Evolutionary conservation across 1,140 invertebrate species (phyloP).

Genomic region (Ostrea edulis): DNA sequence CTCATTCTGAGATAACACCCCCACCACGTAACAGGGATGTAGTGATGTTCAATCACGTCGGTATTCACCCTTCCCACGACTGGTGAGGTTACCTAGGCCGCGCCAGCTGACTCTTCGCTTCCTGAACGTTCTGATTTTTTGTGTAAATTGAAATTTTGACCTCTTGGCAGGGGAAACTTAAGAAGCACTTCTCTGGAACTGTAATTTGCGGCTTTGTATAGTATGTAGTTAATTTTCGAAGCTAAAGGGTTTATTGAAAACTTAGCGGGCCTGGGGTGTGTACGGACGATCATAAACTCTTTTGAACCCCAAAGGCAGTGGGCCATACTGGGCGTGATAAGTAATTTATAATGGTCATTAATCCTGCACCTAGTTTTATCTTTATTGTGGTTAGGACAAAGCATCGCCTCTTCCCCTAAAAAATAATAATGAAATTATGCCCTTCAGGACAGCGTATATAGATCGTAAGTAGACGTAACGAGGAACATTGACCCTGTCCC

Average conservation of each 20-base stretch:
- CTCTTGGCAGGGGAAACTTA: not conserved
- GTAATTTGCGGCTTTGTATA: not conserved
- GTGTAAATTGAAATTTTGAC: not conserved
- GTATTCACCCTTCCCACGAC: not conserved
- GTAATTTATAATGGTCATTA: not conserved
- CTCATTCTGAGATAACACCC: constrained; percentile 21
- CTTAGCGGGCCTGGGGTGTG: not conserved
- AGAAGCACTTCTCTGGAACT: not conserved
- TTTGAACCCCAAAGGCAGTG: not conserved
- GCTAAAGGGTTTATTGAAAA: not conserved
- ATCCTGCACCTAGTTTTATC: not conserved
- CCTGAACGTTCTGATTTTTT: not conserved
- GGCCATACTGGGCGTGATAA: not conserved
- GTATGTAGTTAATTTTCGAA: not conserved
- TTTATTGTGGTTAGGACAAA: not conserved
- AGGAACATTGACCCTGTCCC: not conserved
- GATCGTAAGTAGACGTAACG: not conserved
- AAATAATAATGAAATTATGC: not conserved
- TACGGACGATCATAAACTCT: not conserved
- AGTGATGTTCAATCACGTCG: not conserved
- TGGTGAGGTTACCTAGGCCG: not conserved
- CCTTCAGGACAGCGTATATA: not conserved
- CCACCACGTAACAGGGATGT: constrained; percentile 6
- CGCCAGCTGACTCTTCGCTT: not conserved
- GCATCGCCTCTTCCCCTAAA: not conserved